Evolutionary conservation across 2,888 invertebrate genomes (phyloP), one percentile per base, ranked within the genome.

Genomic region (Drosophila pegasa): DNA sequence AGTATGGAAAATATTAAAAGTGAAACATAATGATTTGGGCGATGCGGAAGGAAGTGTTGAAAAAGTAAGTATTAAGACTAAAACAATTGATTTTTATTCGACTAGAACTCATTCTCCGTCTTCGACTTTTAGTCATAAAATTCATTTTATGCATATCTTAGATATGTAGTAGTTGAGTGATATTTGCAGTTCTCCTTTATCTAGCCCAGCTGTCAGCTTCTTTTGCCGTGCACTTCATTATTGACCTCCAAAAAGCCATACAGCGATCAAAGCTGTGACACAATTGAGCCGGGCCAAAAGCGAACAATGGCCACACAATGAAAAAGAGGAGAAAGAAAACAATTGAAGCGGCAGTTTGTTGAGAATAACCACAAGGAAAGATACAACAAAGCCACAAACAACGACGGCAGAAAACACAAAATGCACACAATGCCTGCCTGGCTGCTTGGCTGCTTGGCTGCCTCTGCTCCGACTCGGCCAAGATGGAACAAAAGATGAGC

Each of bases 401-500:
- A 64, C 50, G 59, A 54, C 74, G 57, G 48, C 50, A 57, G 43
- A 50, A 63, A 38, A 67, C 52, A 64, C 65, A 67, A 80, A 69
- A 76, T 64, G 62, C 66, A 79, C 76, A 87, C 87, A 84, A 85
- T 78, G 84, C 72, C 61, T 66, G 67, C 27, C 29, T 40, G 38
- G 41, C 41, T 41, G 22, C 3, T n/a, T 38, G 38, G 12, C 38
- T 78, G 83, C 70, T n/a, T n/a, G n/a, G n/a, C 58, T 66, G 69
- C 22, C 51, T 38, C 16, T 50, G 29, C 52, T 22, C 54, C 51
- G 59, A 40, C 57, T 68, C 54, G 35, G 65, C 60, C 51, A 51
- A 48, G 40, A 62, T 68, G 74, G 83, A 88, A 85, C 88, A 85
- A 85, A 79, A 77, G 87, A 84, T 77, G 87, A 78, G 54, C 58